A percentile compares a stretch with the other conserved stretches of the same genome.
phyloP scores from a whole-genome alignment of 2,113 vertebrate species.

The Neomonachus schauinslandi region DNA sequence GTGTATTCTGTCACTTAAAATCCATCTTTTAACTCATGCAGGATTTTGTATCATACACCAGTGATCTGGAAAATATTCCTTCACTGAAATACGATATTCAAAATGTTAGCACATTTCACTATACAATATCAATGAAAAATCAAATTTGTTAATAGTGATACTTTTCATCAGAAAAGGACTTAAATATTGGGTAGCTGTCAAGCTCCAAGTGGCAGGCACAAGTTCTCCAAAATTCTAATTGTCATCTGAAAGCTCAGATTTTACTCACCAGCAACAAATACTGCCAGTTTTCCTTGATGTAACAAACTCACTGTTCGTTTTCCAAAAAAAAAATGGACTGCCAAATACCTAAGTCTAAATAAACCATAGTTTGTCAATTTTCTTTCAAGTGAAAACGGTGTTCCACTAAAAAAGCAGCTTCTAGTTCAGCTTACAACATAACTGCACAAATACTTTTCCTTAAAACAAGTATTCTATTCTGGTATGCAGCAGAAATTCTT shows the following conservation, averaged over 20 bases:
- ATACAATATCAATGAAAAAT: constrained; percentile 3
- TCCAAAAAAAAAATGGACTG: constrained; percentile 4
- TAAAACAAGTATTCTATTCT: constrained; percentile 6
- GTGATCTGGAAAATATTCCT: neutral
- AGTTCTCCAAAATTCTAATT: constrained; percentile 44
- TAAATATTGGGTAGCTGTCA: neutral
- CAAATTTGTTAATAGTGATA: neutral
- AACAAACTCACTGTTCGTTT: neutral
- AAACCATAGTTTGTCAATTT: neutral
- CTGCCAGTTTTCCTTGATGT: neutral
- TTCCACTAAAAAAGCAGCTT: neutral
- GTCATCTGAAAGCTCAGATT: constrained; percentile 16
- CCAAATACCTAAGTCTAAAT: neutral
- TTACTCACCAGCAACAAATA: constrained; percentile 25
- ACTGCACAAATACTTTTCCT: neutral
- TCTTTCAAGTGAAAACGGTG: constrained; percentile 52
- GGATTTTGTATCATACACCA: neutral
- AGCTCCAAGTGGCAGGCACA: neutral
- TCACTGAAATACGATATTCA: constrained; percentile 29
- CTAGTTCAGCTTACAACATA: constrained; percentile 19
- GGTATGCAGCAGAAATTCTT: neutral
- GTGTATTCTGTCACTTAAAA: constrained; percentile 21
- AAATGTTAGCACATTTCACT: constrained; percentile 18
- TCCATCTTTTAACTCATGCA: neutral
- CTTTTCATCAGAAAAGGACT: constrained; percentile 24